Evolutionary conservation across 1,140 invertebrate species (phyloP), one percentile per base, ranked within the genome.

Genomic region (Zaprionus nigranus): DNA sequence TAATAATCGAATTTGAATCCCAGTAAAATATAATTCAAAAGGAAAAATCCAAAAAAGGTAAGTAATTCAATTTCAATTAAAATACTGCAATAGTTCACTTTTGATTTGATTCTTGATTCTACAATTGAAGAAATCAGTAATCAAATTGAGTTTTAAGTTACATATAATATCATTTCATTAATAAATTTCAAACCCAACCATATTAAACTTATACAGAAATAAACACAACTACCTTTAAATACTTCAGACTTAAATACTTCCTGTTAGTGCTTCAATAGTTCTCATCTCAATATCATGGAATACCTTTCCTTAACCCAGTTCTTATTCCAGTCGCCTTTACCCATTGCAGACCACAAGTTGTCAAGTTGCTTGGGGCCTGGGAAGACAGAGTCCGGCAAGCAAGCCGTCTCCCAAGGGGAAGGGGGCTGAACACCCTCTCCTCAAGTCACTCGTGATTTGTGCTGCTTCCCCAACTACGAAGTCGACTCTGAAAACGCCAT

Each of bases 401-500:
- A 54, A 60, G 36, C 34, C 65, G 71, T 65, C 36, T 20, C 15
- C 13, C 53, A 38, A 6, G 9, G n/a, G 7, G n/a, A 17, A n/a
- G n/a, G n/a, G n/a, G n/a, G n/a, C n/a, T n/a, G n/a, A n/a, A 7
- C 17, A 36, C 12, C 12, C 49, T 13, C 24, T 51, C 26, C 38
- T 40, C 30, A 34, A 34, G 30, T 34, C 9, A n/a, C 53, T 40
- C 20, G 24, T 69, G 64, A 74, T 70, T 69, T 63, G n/a, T 63
- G 66, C 17, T 49, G 12, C 17, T 43, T 49, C 61, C 34, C 9
- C 43, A 24, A 26, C n/a, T 40, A 43, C 20, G 46, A 26, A 70
- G 36, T 40, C 26, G n/a, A 34, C 56, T 54, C 36, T 49, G 22
- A 43, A 59, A 72, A 75, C 69, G 64, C 78, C 81, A 88, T 87